Evolutionary conservation across 2,797 vertebrate genomes (phyloP), one percentile per base, ranked within the genome.

Genomic region (Rachycentron canadum): DNA sequence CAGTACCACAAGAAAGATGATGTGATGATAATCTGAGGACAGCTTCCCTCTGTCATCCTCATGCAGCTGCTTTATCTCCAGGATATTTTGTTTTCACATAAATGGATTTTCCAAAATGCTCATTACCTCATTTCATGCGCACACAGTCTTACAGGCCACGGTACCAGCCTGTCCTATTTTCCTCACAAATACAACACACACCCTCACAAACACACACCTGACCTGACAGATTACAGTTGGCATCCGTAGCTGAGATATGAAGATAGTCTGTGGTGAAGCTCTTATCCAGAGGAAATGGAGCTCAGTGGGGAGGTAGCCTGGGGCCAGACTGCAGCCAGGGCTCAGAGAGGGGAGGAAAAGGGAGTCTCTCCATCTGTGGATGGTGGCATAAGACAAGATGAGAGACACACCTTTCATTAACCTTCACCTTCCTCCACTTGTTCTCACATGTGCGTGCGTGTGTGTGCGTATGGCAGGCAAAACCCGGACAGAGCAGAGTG

Each of bases 391-490:
- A 81, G 81, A 79, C 69, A 66, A 82, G 85, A 87, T 53, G 43
- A 76, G 73, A 75, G 82, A 71, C 81, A 81, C 85, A 88, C 86
- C 81, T 90, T 89, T 90, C 83, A 86, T 87, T 92, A 88, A 88
- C 87, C 90, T 91, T 91, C 85, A 90, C 88, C 88, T 92, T 93
- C 90, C 87, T 85, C 58, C 61, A 16, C 77, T 86, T 88, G 87
- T 88, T 82, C 81, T 81, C 3, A 1, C 17, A 6, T 8, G 55
- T 28, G 21, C 12, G n/a, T 60, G 69, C 36, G 43, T 75, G 19
- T 80, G 40, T 62, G 63, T 66, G 58, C 63, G 30, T 66, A 74
- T 56, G 41, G 68, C 52, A 69, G 65, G 78, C 76, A 58, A 79
- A 58, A 68, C 21, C 0, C 26, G 32, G 17, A 41, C 38, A 40